phyloP scores from a whole-genome alignment of 2,888 invertebrate species.

The Hirtodrosophila duncani region DNA sequence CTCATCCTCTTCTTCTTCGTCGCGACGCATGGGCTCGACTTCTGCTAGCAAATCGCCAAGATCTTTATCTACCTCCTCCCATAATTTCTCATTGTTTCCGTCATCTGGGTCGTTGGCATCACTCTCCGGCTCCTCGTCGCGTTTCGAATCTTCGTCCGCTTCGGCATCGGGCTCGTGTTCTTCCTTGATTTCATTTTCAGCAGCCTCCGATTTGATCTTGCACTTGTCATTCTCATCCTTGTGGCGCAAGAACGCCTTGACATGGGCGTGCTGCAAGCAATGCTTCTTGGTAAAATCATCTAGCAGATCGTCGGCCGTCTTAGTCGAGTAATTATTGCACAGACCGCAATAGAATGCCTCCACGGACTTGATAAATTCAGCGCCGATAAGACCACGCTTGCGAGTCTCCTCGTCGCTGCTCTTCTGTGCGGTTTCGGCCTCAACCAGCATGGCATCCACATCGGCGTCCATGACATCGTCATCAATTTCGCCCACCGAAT shows the following conservation, averaged over 20 bases:
- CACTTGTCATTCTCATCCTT: constrained; percentile 87
- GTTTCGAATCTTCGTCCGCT: constrained; percentile 68
- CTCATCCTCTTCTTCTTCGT: constrained; percentile 83
- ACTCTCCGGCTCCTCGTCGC: constrained; percentile 82
- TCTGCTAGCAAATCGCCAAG: constrained; percentile 86
- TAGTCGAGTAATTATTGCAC: constrained; percentile 86
- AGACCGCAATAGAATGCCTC: constrained; percentile 89
- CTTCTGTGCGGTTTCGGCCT: constrained; percentile 80
- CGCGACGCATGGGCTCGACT: constrained; percentile 83
- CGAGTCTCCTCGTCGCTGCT: constrained; percentile 81
- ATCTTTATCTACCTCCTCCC: constrained; percentile 91
- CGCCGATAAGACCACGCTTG: constrained; percentile 86
- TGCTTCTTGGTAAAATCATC: constrained; percentile 84
- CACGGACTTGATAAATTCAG: constrained; percentile 87
- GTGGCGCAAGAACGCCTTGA: constrained; percentile 87
- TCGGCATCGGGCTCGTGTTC: constrained; percentile 81
- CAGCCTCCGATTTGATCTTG: constrained; percentile 78
- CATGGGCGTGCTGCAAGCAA: constrained; percentile 87
- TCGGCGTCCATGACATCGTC: constrained; percentile 78
- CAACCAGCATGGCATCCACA: constrained; percentile 79
- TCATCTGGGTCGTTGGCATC: constrained; percentile 49
- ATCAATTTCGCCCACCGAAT: constrained; percentile 91
- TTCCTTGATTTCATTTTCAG: constrained; percentile 45
- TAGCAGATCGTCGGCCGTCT: constrained; percentile 80
- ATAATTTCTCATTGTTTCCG: constrained; percentile 84